phyloP scores from a whole-genome alignment of 2,888 invertebrate species.

The Oligia fasciuncula region DNA sequence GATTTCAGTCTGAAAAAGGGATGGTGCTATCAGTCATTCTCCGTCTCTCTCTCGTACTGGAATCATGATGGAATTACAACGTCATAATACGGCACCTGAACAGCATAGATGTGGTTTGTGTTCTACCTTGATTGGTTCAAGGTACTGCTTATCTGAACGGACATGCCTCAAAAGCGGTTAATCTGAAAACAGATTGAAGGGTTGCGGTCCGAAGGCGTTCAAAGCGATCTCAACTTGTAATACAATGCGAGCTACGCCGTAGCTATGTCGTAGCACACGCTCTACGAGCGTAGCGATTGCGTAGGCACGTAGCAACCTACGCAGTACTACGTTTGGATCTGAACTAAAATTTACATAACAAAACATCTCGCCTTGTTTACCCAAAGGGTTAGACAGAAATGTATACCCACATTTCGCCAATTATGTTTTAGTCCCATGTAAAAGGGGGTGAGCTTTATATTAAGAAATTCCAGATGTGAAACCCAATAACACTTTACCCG shows the following conservation, averaged over 20 bases:
- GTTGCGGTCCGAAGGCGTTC: background rate
- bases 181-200: conserved; percentile 21
- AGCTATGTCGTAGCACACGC: conserved; percentile 23
- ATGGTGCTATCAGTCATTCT: no score
- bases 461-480: background rate
- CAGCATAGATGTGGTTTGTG: background rate
- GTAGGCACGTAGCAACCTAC: conserved; percentile 14
- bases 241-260: conserved; percentile 30
- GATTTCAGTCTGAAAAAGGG: no score
- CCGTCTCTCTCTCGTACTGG: no score
- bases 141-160: background rate
- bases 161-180: conserved; percentile 18
- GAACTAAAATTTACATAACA: background rate
- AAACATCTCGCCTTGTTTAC: background rate
- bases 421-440: no score
- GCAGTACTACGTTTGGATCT: background rate
- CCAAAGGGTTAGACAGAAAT: no score
- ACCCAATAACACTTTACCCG: background rate
- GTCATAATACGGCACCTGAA: background rate
- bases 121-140: conserved; percentile 1
- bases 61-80: no score
- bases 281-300: conserved; percentile 13
- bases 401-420: background rate
- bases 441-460: background rate
- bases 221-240: conserved; percentile 20